phyloP scores from a whole-genome alignment of 2,797 vertebrate species.

The Syngnathus rostellatus region DNA sequence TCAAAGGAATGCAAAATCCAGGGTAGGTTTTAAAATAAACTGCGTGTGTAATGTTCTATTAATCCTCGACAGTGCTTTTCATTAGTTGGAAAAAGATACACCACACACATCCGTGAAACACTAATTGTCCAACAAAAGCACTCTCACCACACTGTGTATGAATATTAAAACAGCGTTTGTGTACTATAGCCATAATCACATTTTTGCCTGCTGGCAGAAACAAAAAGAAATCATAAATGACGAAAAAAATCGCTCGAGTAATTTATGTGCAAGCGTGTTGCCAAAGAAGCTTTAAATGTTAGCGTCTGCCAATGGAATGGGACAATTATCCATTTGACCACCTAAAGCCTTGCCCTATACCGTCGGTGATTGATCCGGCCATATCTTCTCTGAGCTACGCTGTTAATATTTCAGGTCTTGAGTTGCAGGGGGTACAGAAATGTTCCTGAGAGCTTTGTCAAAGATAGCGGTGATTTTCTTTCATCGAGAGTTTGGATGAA shows the following conservation, averaged over 20 bases:
- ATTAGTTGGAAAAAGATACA: not conserved
- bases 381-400: constrained; percentile 13
- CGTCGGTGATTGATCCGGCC: constrained; percentile 17
- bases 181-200: not conserved
- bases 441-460: constrained; percentile 28
- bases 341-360: not conserved
- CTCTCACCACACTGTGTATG: not conserved
- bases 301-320: not conserved
- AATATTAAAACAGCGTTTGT: not conserved
- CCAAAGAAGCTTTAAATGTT: not conserved
- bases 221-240: not conserved
- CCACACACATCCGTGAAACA: not conserved
- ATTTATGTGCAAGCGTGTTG: constrained; percentile 5
- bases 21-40: not conserved
- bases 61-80: not conserved
- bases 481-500: constrained; percentile 26
- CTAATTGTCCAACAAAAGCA: not conserved
- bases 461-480: constrained; percentile 29
- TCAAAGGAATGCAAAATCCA: not conserved
- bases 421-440: constrained; percentile 24
- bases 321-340: not conserved
- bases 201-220: not conserved
- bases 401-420: constrained; percentile 4
- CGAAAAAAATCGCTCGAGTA: not conserved
- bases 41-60: not conserved